These are phyloP conservation scores for Prietella phreatophila DNA, from an alignment of 2,113 vertebrate genomes.

Conservation along the genomic window DNA sequence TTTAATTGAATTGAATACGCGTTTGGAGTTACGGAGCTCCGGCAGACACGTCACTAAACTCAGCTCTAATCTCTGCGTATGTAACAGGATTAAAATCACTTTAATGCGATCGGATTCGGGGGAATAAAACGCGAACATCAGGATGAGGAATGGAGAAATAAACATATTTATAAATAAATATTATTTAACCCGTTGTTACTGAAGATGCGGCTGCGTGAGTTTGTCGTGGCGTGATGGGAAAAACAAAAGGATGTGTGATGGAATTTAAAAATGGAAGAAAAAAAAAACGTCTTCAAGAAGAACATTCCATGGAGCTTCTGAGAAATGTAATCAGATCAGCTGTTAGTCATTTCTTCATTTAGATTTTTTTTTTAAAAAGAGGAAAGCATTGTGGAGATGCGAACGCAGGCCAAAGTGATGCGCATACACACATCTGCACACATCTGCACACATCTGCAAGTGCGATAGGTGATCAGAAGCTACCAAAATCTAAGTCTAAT, in stretches of 20 bases:
- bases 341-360: background rate
- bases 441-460: slow-evolving; percentile 13
- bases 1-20: slow-evolving; percentile 46
- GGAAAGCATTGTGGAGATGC: background rate
- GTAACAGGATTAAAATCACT: slow-evolving; percentile 18
- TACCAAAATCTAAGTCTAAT: no score
- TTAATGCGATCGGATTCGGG: background rate
- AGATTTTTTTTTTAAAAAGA: background rate
- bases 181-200: background rate
- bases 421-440: slow-evolving; percentile 4
- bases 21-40: slow-evolving; percentile 11
- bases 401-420: background rate
- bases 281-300: background rate
- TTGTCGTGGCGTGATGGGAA: background rate
- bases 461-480: background rate
- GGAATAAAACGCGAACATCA: background rate
- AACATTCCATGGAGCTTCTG: background rate
- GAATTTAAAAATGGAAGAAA: background rate
- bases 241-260: background rate
- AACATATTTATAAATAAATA: no score
- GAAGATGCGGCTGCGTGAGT: background rate
- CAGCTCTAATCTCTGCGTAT: slow-evolving; percentile 11
- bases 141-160: background rate
- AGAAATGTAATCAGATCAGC: background rate
- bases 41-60: slow-evolving; percentile 4